Percentiles rank a stretch among this genome's conserved stretches.
Evolutionary conservation across 2,888 invertebrate species (phyloP).

Genomic region (Drosophila nr. fundita): DNA sequence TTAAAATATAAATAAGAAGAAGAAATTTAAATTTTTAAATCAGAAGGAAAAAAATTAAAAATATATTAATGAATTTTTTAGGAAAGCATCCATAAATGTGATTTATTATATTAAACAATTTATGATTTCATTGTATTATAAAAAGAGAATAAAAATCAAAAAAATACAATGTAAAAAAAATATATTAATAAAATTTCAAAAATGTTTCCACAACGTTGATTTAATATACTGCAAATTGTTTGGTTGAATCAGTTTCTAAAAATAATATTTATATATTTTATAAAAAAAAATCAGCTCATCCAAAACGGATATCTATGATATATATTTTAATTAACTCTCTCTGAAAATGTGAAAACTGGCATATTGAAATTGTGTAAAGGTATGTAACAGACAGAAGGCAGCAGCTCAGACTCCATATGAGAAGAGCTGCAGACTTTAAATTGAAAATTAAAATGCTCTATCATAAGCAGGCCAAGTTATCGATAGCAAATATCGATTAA

Average conservation of each 20-base stretch:
- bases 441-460: background rate
- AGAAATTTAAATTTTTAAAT: background rate
- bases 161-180: background rate
- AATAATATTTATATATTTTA: background rate
- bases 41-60: background rate
- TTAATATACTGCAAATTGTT: background rate
- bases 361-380: background rate
- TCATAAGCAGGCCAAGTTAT: background rate
- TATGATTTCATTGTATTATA: no score
- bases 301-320: background rate
- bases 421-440: background rate
- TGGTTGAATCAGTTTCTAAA: background rate
- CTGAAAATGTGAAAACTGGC: background rate
- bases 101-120: no score
- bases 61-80: background rate
- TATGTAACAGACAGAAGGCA: background rate
- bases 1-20: background rate
- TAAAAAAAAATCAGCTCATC: background rate
- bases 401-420: background rate
- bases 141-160: no score
- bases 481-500: background rate
- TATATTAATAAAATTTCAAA: background rate
- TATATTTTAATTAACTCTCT: background rate
- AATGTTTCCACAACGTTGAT: background rate
- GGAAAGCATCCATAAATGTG: no score